These are phyloP conservation scores for Stegodyphus dumicola DNA, from an alignment of 1,140 invertebrate species.

Conservation along the genomic window DNA sequence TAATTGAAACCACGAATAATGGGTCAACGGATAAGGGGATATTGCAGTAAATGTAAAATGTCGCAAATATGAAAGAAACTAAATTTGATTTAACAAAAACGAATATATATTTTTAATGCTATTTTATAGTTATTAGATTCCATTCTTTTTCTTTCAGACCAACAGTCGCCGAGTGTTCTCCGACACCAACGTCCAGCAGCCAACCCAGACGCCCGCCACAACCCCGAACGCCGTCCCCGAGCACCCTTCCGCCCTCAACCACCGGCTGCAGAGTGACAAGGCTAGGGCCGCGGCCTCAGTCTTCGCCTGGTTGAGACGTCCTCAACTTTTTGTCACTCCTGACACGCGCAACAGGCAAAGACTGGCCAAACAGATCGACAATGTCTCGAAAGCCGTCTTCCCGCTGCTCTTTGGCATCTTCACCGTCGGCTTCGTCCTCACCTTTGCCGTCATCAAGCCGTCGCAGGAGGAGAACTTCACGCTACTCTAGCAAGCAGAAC, in stretches of 20 bases:
- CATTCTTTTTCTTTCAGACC: constrained; percentile 32
- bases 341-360: constrained; percentile 83
- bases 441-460: constrained; percentile 72
- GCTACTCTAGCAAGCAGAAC: constrained; percentile 35
- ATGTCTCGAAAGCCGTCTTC: constrained; percentile 91
- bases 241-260: constrained; percentile 8
- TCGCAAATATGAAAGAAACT: too few species aligned
- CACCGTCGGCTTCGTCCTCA: constrained; percentile 93
- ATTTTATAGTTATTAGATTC: too few species aligned
- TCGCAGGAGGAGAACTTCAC: constrained; percentile 63
- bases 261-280: constrained; percentile 60
- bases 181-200: constrained; percentile 58
- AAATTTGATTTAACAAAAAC: too few species aligned
- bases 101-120: too few species aligned
- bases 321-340: constrained; percentile 59
- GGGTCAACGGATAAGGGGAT: too few species aligned
- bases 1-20: too few species aligned
- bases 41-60: too few species aligned
- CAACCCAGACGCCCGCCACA: constrained; percentile 13
- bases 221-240: constrained; percentile 19
- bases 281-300: constrained; percentile 63
- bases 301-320: constrained; percentile 62
- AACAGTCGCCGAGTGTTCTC: constrained; percentile 55
- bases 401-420: constrained; percentile 90
- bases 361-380: constrained; percentile 93